Percentiles rank a stretch among this genome's conserved stretches.
Evolutionary conservation across 2,113 vertebrate genomes (phyloP).

Genomic region (Oophaga pumilio): DNA sequence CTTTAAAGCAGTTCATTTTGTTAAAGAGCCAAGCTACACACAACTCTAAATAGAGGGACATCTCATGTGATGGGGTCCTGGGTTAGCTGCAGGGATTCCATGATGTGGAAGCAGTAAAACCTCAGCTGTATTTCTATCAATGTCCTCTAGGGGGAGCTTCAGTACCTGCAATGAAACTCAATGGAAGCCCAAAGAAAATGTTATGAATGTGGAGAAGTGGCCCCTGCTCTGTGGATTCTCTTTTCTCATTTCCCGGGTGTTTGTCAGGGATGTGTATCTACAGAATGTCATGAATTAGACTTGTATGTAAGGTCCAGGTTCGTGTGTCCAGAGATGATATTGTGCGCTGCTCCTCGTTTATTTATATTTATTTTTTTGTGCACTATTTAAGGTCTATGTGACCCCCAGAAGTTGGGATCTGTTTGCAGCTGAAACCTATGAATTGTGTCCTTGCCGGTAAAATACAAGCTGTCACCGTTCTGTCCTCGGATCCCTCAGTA

Average conservation of each 20-base stretch:
- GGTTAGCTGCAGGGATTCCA: background rate
- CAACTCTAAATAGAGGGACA: too few relatives aligned
- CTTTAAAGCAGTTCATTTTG: too few relatives aligned
- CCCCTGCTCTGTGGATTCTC: conserved; percentile 1
- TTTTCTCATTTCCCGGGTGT: background rate
- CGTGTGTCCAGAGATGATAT: background rate
- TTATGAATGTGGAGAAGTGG: background rate
- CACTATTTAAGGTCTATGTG: background rate
- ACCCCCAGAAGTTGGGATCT: too few relatives aligned
- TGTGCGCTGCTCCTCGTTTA: background rate
- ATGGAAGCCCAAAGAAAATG: background rate
- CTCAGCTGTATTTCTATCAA: background rate
- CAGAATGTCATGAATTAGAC: background rate
- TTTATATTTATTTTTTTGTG: background rate
- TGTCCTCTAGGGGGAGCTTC: conserved; percentile 36
- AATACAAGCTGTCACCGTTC: too few relatives aligned
- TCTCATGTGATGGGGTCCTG: too few relatives aligned
- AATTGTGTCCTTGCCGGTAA: too few relatives aligned
- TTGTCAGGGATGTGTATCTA: background rate
- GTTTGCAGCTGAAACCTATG: too few relatives aligned
- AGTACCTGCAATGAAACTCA: background rate
- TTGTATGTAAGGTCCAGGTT: background rate
- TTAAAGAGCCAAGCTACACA: too few relatives aligned
- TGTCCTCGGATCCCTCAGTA: too few relatives aligned
- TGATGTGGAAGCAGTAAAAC: background rate